Evolutionary conservation across 2,888 invertebrate species (phyloP).

Genomic region (Ceriagrion tenellum): DNA sequence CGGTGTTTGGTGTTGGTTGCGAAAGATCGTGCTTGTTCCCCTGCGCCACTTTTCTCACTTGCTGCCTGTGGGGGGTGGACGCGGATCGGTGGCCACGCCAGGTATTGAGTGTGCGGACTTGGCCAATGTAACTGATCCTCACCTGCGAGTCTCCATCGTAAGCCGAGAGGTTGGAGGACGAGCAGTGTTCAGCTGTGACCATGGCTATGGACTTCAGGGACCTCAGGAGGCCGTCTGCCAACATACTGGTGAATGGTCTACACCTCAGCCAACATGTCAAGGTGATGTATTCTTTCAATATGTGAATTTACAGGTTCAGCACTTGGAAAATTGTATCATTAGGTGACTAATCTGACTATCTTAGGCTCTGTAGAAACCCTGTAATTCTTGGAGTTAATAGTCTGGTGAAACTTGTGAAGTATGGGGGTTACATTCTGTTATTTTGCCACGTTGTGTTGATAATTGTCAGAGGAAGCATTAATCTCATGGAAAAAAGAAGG

Average conservation of each 20-base stretch:
- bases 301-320: too few relatives aligned
- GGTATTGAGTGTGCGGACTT: conserved; percentile 91
- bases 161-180: conserved; percentile 90
- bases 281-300: conserved; percentile 77
- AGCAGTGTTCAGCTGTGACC: conserved; percentile 89
- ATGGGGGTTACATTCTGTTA: too few relatives aligned
- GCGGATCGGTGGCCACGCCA: conserved; percentile 74
- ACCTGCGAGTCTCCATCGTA: conserved; percentile 86
- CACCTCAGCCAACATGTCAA: conserved; percentile 87
- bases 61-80: conserved; percentile 67
- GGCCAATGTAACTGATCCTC: conserved; percentile 80
- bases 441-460: too few relatives aligned
- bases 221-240: conserved; percentile 87
- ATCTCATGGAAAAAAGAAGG: too few relatives aligned
- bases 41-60: conserved; percentile 66
- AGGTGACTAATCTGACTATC: too few relatives aligned
- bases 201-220: conserved; percentile 88
- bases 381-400: too few relatives aligned
- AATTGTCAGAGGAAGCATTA: too few relatives aligned
- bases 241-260: conserved; percentile 89
- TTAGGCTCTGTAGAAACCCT: too few relatives aligned
- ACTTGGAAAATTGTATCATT: too few relatives aligned
- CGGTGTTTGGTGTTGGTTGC: conserved; percentile 55
- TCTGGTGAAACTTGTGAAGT: too few relatives aligned
- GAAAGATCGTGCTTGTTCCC: conserved; percentile 66